Percentiles rank a stretch among this genome's conserved stretches.
These are phyloP conservation scores for Rosalia funebris DNA, from an alignment of 2,888 invertebrate genomes.

Conservation along the genomic window DNA sequence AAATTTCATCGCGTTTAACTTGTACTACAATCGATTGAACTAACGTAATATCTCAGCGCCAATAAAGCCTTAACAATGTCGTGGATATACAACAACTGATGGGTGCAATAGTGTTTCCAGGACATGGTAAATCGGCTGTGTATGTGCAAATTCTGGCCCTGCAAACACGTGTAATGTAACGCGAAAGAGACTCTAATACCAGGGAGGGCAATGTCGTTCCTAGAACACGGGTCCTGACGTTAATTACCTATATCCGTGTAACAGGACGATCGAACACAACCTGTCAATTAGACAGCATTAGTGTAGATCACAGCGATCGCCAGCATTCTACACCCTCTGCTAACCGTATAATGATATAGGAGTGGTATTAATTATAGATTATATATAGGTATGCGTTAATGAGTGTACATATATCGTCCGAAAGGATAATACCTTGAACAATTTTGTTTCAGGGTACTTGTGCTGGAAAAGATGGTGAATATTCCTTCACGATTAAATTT, in stretches of 20 bases:
- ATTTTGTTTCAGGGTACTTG: no score
- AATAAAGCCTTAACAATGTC: no score
- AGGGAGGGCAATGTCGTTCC: conserved; percentile 38
- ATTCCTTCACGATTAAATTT: no score
- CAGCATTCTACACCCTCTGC: not conserved
- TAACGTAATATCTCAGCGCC: no score
- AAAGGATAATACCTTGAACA: no score
- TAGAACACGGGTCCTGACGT: conserved; percentile 64
- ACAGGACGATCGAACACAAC: conserved; percentile 63
- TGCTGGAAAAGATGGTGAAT: no score
- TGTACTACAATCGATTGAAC: no score
- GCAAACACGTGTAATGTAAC: conserved; percentile 60
- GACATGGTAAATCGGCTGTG: conserved; percentile 28
- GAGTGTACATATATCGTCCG: no score
- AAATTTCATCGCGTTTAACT: no score
- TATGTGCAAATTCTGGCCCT: conserved; percentile 40
- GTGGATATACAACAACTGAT: not conserved
- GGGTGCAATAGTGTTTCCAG: conserved; percentile 22
- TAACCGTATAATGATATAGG: not conserved
- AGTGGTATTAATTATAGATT: not conserved
- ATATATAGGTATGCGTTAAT: no score
- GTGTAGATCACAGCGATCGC: conserved; percentile 44
- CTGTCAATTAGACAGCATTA: conserved; percentile 66
- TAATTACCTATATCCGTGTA: conserved; percentile 66
- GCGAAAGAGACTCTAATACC: conserved; percentile 58